Conservation (phyloP, 2,797 vertebrate genomes). For the Urosaurus nigricauda region DNA sequence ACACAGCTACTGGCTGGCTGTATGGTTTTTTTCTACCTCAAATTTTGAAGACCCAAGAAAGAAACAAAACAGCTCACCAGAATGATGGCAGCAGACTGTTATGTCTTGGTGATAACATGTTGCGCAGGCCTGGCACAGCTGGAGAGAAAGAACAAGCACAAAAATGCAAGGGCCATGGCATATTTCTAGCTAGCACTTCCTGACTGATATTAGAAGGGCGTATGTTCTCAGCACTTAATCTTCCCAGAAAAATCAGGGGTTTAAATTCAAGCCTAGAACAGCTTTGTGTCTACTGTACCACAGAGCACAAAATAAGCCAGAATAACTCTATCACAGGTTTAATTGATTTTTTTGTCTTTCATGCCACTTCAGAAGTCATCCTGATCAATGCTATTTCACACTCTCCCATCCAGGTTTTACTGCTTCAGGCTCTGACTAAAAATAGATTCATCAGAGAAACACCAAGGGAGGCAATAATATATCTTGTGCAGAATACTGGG, state of each 20-base stretch:
- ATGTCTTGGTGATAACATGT: too few relatives aligned
- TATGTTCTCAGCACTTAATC: accelerated
- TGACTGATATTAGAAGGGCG: accelerated
- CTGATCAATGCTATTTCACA: constrained; percentile 80
- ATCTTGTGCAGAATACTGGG: constrained; percentile 36
- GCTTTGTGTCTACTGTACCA: constrained; percentile 55
- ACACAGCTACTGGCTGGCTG: not conserved
- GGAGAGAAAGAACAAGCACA: constrained; percentile 28
- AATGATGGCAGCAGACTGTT: not conserved
- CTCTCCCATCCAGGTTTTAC: constrained; percentile 54
- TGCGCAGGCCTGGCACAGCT: not conserved
- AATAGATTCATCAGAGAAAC: constrained; percentile 66
- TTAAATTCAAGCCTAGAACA: constrained; percentile 17
- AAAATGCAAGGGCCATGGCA: not conserved
- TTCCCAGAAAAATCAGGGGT: not conserved
- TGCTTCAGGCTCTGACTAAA: constrained; percentile 61
- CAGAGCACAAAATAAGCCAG: constrained; percentile 62
- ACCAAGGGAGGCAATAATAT: constrained; percentile 46
- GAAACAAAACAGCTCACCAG: not conserved
- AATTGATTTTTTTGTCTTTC: constrained; percentile 81
- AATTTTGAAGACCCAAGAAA: not conserved
- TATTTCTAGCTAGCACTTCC: not conserved
- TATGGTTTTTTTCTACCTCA: not conserved
- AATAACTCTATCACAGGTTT: constrained; percentile 68
- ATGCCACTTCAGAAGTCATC: constrained; percentile 75